Base-by-base conservation (phyloP, 1,140 invertebrate species). In the Papilio aristodemus region DNA sequence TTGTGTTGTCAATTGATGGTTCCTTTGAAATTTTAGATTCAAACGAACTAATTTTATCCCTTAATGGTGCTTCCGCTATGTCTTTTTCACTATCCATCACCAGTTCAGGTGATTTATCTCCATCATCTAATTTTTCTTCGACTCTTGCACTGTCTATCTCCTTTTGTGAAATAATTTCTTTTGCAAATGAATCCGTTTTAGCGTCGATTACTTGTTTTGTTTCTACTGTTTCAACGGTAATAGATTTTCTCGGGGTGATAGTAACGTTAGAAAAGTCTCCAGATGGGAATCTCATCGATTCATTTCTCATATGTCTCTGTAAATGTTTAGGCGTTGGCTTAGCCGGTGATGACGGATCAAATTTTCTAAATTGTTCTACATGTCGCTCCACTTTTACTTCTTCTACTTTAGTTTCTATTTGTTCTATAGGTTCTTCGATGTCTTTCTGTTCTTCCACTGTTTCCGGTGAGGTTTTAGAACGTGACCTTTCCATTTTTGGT, bases 281-380 rank as follows among this genome's bases (percentile, higher is more conserved):
- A 0, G 91, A 92, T 13, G 91, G 89, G 63, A 92, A 92, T 71
- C 89, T 83, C 91, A 92, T 92, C 0, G 91, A 92, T 69, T 92
- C 91, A 69, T 92, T 92, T 78, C 91, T 88, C 78, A 92, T 90
- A 73, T 92, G 91, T 66, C 91, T 87, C 81, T 92, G 91, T 71
- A 92, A 83, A 77, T 92, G 91, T 77, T 91, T 91, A 7, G 91
- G 91, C 17, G 90, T 91, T n/a, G 91, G 90, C 74, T 92, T 92
- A 13, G 86, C 87, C 6, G 91, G 86, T 36, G 88, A 91, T 10
- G 85, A 90, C 6, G 88, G 86, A 41, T 90, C 88, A 69, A 84
- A 89, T 67, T 90, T 90, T 58, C 84, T 86, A 70, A 91, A 89
- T 69, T 86, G 83, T 71, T 91, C 89, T 6, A 81, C 72, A 27